Percentiles rank a stretch among this genome's conserved stretches.
These are phyloP conservation scores for Adrianichthys oophorus DNA, from an alignment of 2,797 vertebrate genomes.

Conservation along the genomic window DNA sequence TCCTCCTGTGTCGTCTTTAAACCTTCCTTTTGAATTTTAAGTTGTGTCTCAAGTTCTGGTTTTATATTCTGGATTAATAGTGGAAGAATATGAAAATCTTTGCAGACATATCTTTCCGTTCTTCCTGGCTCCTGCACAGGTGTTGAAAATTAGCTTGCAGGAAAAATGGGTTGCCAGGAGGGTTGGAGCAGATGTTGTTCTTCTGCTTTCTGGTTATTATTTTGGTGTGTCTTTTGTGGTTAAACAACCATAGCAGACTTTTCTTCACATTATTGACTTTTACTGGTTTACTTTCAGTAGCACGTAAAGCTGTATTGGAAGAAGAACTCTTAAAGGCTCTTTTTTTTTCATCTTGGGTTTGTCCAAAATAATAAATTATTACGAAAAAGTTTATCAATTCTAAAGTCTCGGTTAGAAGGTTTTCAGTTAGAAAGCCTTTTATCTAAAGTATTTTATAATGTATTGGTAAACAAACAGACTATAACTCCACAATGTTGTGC, in stretches of 20 bases:
- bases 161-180: neutral
- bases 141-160: neutral
- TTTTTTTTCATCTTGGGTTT: no score
- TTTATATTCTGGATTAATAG: neutral
- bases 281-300: conserved; percentile 15
- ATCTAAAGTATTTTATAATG: no score
- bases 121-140: neutral
- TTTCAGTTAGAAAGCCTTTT: no score
- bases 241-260: conserved; percentile 9
- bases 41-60: neutral
- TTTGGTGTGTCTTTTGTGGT: neutral
- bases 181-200: neutral
- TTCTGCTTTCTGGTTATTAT: neutral
- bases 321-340: neutral
- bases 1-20: neutral
- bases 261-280: conserved; percentile 11
- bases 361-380: no score
- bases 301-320: conserved; percentile 8
- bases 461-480: no score
- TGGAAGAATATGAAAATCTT: neutral
- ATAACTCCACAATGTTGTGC: no score
- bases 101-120: neutral
- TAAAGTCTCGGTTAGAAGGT: no score
- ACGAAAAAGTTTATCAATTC: no score
- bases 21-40: neutral